Conservation (phyloP, 2,113 vertebrate genomes). For the Dasypus novemcinctus region DNA sequence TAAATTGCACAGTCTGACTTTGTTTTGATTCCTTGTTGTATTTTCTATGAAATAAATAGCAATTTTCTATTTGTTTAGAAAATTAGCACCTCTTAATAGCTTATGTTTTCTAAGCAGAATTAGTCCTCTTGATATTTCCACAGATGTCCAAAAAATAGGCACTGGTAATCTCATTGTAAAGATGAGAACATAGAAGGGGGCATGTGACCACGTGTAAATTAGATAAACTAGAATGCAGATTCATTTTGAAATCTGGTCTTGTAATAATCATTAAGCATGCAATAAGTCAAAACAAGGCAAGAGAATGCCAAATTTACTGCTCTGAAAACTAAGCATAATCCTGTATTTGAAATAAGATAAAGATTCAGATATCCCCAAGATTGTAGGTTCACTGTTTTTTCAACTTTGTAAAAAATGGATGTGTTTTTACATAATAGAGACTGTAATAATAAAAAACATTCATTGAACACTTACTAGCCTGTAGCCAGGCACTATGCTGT, state of each 20-base stretch:
- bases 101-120: slow-evolving; percentile 30
- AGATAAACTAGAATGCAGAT: neutral
- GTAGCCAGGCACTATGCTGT: neutral
- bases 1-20: neutral
- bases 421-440: neutral
- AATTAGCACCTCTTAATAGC: neutral
- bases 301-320: neutral
- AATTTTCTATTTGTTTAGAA: slow-evolving; percentile 29
- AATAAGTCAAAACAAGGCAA: slow-evolving; percentile 16
- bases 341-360: neutral
- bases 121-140: neutral
- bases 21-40: slow-evolving; percentile 24
- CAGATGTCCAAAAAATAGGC: neutral
- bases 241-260: neutral
- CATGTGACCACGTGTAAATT: neutral
- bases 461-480: neutral
- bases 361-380: neutral
- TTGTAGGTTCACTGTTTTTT: neutral
- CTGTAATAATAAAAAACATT: neutral
- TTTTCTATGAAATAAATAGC: slow-evolving; percentile 17
- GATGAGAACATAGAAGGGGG: neutral
- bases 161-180: neutral
- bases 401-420: neutral
- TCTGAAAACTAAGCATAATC: neutral
- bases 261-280: neutral